Base-by-base conservation (phyloP, 2,113 vertebrate species). In the Cyprinus carpio region DNA sequence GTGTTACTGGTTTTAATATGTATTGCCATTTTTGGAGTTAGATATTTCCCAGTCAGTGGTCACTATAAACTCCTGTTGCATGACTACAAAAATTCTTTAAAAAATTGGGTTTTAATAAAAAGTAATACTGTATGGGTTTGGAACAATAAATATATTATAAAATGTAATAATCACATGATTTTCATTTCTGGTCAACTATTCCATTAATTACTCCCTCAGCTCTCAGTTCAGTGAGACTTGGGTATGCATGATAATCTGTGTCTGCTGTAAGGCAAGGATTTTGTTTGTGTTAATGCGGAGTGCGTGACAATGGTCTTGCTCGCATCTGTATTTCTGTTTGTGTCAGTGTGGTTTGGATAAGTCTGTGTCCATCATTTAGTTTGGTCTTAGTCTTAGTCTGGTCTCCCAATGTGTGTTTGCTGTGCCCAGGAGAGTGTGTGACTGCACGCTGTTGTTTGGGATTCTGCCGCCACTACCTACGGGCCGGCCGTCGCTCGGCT, bases 401-500 rank as follows among this genome's bases (percentile, higher is more conserved):
- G n/a, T n/a, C n/a, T n/a, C 81, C 81, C 69, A 87, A 87, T 85
- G 87, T 84, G 81, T 88, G 86, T 87, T 65, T 81, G 88, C 79
- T 37, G n/a, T 81, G 40, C 25, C 76, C 37, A 75, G 77, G 90
- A 82, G 43, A 71, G 84, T 84, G 82, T 87, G 76, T 86, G 87
- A 81, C 71, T 86, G 77, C 43, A 76, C 29, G 80, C 84, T 83
- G 85, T 60, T 84, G 85, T 87, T 81, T 77, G 49, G 69, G 72
- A 76, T 87, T 69, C 62, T 82, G 83, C 82, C 83, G 75, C 72
- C 67, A 67, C 86, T 88, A 89, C 86, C 86, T 90, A 83, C 79
- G 7, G 87, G 81, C 83, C 58, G 82, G 82, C 79, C 23, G 71
- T 65, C 51, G 85, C 86, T 83, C n/a, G 62, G 49, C 83, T 67